Evolutionary conservation across 2,888 invertebrate genomes (phyloP), one percentile per base, ranked within the genome.

Genomic region (Phyto melanocephala): DNA sequence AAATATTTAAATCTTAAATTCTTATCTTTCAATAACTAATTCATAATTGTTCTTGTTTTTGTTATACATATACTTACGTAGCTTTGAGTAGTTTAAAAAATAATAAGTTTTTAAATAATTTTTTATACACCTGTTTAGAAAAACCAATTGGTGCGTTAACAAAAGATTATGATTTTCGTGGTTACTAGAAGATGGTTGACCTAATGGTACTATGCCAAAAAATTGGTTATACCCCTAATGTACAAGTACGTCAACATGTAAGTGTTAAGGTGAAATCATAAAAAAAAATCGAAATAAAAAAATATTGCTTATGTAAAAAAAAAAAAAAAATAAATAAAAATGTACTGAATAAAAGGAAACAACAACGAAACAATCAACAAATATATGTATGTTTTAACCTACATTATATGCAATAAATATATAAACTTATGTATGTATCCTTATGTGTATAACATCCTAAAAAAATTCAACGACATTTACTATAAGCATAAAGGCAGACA

Each of bases 251-350:
- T 28, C 40, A 24, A 3, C 17, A 40, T 72, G 50, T 28, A 40
- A 15, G 63, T 56, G 65, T 67, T 76, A 65, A 81, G 65, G 81
- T 76, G 54, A 65, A 80, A 63, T 78, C 81, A 79, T 79, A 79
- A 81, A 84, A 71, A 77, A 56, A 79, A 81, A 83, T 81, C 81
- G 80, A 81, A 81, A 79, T 77, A 58, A 76, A 65, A 76, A 83
- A 82, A 63, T 71, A 78, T 58, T 70, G 42, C 52, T 70, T n/a
- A 45, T 76, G 58, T 50, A 37, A 40, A 60, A 52, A 15, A 8
- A 28, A 2, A 47, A 20, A 68, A 40, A 37, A 22, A 37, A 37
- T 37, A 40, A 22, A 40, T 20, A 40, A 20, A 37, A 42, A 33
- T 56, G 0, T 24, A 58, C 4, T 20, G 22, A 17, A 42, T 42